phyloP scores from a whole-genome alignment of 1,140 invertebrate species.

The Aporrectodea caliginosa region DNA sequence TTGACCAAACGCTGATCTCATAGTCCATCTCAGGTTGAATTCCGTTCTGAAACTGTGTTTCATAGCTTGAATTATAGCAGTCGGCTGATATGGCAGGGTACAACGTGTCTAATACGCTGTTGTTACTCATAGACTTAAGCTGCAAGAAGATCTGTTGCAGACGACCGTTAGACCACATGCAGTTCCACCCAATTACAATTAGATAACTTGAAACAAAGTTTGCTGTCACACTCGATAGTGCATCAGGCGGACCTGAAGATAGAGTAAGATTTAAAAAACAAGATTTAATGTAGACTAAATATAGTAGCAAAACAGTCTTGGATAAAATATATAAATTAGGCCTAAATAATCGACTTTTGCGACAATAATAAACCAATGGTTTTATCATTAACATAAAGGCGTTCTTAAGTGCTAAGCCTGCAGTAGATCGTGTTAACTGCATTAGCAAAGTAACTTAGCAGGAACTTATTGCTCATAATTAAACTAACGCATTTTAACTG shows the following conservation, averaged over 20 bases:
- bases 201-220: not conserved
- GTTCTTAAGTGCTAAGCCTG: too few relatives aligned
- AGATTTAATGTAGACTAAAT: too few relatives aligned
- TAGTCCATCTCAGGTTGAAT: not conserved
- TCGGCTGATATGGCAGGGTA: not conserved
- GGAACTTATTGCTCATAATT: too few relatives aligned
- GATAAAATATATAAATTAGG: too few relatives aligned
- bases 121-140: not conserved
- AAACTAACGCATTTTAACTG: too few relatives aligned
- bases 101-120: not conserved
- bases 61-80: not conserved
- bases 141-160: not conserved
- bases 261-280: too few relatives aligned
- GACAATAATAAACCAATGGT: too few relatives aligned
- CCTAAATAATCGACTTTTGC: too few relatives aligned
- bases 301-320: too few relatives aligned
- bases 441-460: too few relatives aligned
- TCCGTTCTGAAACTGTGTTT: not conserved
- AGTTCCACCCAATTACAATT: not conserved
- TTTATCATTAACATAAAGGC: too few relatives aligned
- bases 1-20: not conserved
- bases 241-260: not conserved
- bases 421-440: too few relatives aligned
- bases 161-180: not conserved
- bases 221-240: not conserved